phyloP scores from a whole-genome alignment of 1,140 invertebrate genomes.

The Vanessa atalanta region DNA sequence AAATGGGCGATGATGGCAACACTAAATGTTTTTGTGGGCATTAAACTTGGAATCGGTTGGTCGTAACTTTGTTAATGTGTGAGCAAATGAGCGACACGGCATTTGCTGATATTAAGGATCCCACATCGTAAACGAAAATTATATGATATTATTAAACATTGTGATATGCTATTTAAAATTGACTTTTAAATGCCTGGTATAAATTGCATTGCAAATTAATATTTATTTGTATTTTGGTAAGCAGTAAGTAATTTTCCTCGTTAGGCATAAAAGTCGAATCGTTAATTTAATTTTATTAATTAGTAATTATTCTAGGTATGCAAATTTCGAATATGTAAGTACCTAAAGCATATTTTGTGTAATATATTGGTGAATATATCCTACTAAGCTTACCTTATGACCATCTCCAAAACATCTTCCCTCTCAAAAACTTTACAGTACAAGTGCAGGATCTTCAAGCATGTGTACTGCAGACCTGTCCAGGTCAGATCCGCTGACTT shows the following conservation, averaged over 20 bases:
- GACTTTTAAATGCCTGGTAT: not conserved
- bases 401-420: constrained; percentile 88
- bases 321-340: no score
- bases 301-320: no score
- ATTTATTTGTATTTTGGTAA: no score
- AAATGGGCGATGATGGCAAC: constrained; percentile 41
- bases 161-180: not conserved
- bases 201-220: no score
- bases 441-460: constrained; percentile 88
- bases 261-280: no score
- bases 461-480: constrained; percentile 89
- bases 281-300: no score
- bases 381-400: constrained; percentile 84
- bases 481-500: constrained; percentile 83
- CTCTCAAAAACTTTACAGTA: constrained; percentile 92
- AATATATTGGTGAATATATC: no score
- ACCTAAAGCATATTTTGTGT: no score
- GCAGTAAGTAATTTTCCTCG: no score
- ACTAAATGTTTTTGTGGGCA: constrained; percentile 50
- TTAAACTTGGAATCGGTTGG: constrained; percentile 50
- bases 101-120: constrained; percentile 33
- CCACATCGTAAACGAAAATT: constrained; percentile 8
- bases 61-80: constrained; percentile 53
- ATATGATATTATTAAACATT: constrained; percentile 3
- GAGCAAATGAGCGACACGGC: constrained; percentile 45